These are phyloP conservation scores for Meandrina meandrites DNA, from an alignment of 92 coral and sea anemone species.

Conservation along the genomic window DNA sequence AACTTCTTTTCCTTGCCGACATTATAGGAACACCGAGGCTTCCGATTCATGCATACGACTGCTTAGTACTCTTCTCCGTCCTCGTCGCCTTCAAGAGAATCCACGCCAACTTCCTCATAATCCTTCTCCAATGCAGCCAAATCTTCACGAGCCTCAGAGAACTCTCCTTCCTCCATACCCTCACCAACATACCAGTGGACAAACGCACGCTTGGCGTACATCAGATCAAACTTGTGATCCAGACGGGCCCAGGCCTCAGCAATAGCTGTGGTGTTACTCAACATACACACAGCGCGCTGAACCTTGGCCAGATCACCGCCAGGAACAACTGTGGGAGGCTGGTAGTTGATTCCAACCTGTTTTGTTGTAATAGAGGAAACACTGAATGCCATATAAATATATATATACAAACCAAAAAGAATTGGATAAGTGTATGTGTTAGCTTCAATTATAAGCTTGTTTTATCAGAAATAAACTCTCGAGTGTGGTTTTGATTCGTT, in stretches of 20 bases:
- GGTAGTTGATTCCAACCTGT: conserved; percentile 81
- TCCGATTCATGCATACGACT: neutral
- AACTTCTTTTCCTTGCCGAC: neutral
- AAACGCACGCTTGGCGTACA: conserved; percentile 97
- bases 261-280: conserved; percentile 93
- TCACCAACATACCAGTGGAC: conserved; percentile 99
- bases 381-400: neutral
- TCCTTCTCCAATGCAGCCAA: conserved; percentile 96
- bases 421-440: too few species aligned
- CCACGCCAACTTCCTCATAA: conserved; percentile 92
- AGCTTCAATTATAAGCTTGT: too few species aligned
- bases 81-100: conserved; percentile 46
- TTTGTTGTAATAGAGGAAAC: neutral
- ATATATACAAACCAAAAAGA: neutral
- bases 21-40: neutral
- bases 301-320: conserved; percentile 94
- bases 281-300: conserved; percentile 94
- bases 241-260: conserved; percentile 98
- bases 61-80: conserved; percentile 63
- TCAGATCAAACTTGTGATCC: conserved; percentile 93
- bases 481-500: too few species aligned
- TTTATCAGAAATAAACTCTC: too few species aligned
- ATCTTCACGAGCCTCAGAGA: conserved; percentile 98
- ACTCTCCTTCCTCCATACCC: conserved; percentile 99
- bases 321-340: conserved; percentile 89